A percentile compares a stretch with the other conserved stretches of the same genome.
phyloP scores from a whole-genome alignment of 2,888 invertebrate species.

The Sesia bembeciformis region DNA sequence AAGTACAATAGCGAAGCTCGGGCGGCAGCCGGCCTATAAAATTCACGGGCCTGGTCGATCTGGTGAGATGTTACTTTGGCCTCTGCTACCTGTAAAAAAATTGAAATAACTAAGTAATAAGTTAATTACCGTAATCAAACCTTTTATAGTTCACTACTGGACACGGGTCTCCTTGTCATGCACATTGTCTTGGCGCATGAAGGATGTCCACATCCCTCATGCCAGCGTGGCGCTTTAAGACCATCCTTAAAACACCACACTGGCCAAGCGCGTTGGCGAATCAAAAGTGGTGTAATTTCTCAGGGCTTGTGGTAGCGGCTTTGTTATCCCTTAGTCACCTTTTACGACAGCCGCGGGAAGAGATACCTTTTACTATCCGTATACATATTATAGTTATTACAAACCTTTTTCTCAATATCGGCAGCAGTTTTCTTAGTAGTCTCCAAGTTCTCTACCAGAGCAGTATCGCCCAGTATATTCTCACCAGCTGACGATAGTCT shows the following conservation, averaged over 20 bases:
- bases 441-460: conserved; percentile 95
- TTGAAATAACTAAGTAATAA: not conserved
- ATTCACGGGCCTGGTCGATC: conserved; percentile 94
- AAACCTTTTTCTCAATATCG: conserved; percentile 92
- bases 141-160: not conserved
- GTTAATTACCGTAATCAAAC: not conserved
- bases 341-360: no score
- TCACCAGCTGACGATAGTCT: conserved; percentile 93
- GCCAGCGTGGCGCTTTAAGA: no score
- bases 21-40: conserved; percentile 91
- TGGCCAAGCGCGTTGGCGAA: no score
- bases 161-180: not conserved
- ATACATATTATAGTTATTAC: not conserved
- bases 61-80: conserved; percentile 93
- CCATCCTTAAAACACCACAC: no score
- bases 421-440: conserved; percentile 96
- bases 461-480: conserved; percentile 95
- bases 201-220: no score
- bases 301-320: no score
- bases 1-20: conserved; percentile 95
- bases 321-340: no score
- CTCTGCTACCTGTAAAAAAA: conserved; percentile 79
- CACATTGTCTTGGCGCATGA: not conserved
- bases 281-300: no score
- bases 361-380: no score